A percentile compares a stretch with the other conserved stretches of the same genome.
Conservation (phyloP, 2,797 vertebrate genomes). For the Acrossocheilus wenchowensis region DNA sequence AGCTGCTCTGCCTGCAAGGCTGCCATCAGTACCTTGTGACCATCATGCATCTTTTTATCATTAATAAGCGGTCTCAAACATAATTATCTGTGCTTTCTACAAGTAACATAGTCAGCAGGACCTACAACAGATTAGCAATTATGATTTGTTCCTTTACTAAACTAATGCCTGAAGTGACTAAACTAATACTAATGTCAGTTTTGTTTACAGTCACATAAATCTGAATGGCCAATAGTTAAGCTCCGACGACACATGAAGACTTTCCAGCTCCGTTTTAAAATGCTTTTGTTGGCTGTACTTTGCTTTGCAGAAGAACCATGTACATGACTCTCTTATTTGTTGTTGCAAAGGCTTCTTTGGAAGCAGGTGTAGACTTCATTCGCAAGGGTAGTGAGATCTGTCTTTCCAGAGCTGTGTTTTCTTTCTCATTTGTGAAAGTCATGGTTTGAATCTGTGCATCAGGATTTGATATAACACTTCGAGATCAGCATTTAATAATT, state of each 20-base stretch:
- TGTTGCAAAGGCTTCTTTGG: slow-evolving; percentile 3
- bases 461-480: slow-evolving; percentile 11
- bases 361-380: not conserved
- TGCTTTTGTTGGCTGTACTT: not conserved
- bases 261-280: slow-evolving; percentile 7
- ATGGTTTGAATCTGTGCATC: not conserved
- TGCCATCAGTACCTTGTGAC: slow-evolving; percentile 22
- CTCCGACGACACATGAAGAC: not conserved
- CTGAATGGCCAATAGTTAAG: not conserved
- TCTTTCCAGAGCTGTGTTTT: not conserved
- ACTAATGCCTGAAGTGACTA: not conserved
- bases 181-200: not conserved
- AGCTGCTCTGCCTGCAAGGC: slow-evolving; percentile 25
- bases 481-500: not conserved
- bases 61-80: not conserved
- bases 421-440: not conserved
- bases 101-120: not conserved
- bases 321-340: slow-evolving; percentile 15
- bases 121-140: not conserved
- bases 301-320: not conserved
- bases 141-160: not conserved
- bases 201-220: slow-evolving; percentile 15
- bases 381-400: not conserved
- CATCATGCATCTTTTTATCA: slow-evolving; percentile 8
- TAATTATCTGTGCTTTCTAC: not conserved